phyloP scores from a whole-genome alignment of 1,140 invertebrate species.

The Pseudachorutes palmiensis region DNA sequence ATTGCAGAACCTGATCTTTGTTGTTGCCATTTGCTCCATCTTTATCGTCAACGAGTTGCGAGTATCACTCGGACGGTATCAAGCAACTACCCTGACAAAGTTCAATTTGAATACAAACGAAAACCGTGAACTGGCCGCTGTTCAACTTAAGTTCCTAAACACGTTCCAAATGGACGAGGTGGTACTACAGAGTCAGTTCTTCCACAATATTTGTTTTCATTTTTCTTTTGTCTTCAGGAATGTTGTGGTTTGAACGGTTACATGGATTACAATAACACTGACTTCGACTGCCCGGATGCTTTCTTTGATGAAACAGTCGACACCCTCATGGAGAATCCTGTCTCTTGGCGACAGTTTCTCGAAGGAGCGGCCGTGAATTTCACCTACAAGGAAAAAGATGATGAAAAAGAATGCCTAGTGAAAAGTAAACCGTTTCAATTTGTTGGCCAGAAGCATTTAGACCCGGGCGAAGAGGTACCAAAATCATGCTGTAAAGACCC shows the following conservation, averaged over 20 bases:
- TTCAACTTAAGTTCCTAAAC: not conserved
- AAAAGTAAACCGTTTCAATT: not conserved
- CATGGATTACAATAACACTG: not conserved
- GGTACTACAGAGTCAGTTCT: not conserved
- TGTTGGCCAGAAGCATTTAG: not conserved
- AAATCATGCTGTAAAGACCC: not conserved
- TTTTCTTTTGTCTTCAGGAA: not conserved
- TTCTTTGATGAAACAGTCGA: not conserved
- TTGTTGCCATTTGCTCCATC: not conserved
- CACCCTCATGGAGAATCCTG: not conserved
- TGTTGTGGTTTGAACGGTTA: not conserved
- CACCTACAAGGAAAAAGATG: not conserved
- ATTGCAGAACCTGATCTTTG: not conserved
- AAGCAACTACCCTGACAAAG: not conserved
- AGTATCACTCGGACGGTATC: not conserved
- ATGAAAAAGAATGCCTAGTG: not conserved
- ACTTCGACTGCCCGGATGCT: too few relatives aligned
- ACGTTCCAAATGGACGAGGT: not conserved
- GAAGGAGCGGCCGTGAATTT: not conserved
- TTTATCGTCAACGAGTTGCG: not conserved
- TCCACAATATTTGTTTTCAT: not conserved
- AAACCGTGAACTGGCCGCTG: not conserved
- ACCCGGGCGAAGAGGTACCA: not conserved
- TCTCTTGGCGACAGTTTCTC: not conserved
- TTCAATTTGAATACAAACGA: not conserved